These are phyloP conservation scores for Nyctalus aviator DNA, from an alignment of 2,797 vertebrate species.

Conservation along the genomic window DNA sequence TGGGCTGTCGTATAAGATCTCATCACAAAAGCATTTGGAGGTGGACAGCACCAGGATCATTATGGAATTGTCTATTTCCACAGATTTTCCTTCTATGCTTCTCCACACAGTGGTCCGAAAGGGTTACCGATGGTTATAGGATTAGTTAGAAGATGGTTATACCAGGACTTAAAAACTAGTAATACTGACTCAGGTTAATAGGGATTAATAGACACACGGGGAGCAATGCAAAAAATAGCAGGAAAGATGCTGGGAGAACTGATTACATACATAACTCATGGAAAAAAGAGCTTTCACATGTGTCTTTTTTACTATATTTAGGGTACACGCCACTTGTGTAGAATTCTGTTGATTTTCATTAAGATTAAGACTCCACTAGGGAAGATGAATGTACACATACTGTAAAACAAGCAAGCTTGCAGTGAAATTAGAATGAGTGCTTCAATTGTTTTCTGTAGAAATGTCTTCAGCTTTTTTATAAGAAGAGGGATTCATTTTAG, in stretches of 20 bases:
- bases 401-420: neutral
- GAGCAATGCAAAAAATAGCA: neutral
- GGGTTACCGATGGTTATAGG: neutral
- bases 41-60: neutral
- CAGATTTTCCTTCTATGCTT: neutral
- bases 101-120: neutral
- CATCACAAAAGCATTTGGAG: neutral
- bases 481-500: neutral
- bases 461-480: neutral
- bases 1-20: neutral
- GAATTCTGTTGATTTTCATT: neutral
- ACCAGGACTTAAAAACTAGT: neutral
- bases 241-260: neutral
- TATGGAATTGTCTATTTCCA: neutral
- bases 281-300: neutral
- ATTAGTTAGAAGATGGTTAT: neutral
- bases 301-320: neutral
- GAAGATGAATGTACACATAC: neutral
- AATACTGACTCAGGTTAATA: neutral
- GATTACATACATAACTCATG: neutral
- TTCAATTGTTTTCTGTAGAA: neutral
- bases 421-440: neutral
- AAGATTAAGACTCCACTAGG: neutral
- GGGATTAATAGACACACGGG: no score
- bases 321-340: neutral